Conservation (phyloP, 2,113 vertebrate genomes). For the Scortum barcoo region DNA sequence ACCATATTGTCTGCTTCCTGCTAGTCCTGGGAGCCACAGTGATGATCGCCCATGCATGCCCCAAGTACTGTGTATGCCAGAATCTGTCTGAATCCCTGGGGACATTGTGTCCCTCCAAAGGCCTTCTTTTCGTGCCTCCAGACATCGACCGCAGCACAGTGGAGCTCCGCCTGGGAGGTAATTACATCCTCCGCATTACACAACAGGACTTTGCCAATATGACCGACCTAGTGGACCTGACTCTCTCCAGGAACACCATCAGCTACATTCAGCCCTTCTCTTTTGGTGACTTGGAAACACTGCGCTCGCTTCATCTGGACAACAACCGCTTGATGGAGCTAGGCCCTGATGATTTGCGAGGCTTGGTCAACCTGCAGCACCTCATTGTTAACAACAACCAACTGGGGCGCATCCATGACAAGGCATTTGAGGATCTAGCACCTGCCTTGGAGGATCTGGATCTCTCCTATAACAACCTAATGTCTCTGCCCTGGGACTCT, state of each 20-base stretch:
- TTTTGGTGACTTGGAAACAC: conserved; percentile 93
- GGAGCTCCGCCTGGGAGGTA: conserved; percentile 94
- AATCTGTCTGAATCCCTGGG: conserved; percentile 96
- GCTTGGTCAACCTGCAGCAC: conserved; percentile 94
- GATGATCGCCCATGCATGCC: conserved; percentile 89
- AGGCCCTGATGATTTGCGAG: conserved; percentile 90
- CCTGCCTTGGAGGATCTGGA: conserved; percentile 92
- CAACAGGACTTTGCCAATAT: conserved; percentile 96
- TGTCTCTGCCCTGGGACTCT: conserved; percentile 90
- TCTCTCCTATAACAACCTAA: conserved; percentile 94
- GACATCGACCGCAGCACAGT: conserved; percentile 94
- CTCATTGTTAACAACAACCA: conserved; percentile 97
- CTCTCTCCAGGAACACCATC: conserved; percentile 94
- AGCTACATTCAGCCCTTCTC: conserved; percentile 95
- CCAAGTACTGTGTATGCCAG: conserved; percentile 96
- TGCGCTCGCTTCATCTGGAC: conserved; percentile 93
- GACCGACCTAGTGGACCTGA: conserved; percentile 95
- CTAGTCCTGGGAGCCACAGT: conserved; percentile 91
- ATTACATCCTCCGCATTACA: conserved; percentile 93
- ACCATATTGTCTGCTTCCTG: conserved; percentile 90
- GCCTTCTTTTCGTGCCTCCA: conserved; percentile 92
- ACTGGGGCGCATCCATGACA: conserved; percentile 87
- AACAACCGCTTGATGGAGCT: conserved; percentile 91
- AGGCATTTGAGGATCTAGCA: conserved; percentile 92
- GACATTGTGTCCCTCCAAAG: conserved; percentile 94